Evolutionary conservation across 2,888 invertebrate genomes (phyloP).

Genomic region (Phrixothrix hirtus): DNA sequence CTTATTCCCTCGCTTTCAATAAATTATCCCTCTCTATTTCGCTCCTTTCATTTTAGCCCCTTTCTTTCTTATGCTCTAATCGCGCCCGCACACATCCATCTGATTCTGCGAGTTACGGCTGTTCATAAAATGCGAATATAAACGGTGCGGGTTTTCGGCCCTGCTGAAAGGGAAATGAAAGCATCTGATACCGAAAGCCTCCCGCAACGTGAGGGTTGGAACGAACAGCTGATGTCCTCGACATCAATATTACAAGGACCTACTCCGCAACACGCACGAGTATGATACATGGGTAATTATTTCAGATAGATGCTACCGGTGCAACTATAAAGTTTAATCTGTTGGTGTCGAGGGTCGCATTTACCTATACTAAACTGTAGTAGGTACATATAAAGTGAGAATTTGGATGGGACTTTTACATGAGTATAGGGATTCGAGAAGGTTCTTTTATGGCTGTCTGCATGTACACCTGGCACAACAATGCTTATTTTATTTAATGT

Average conservation of each 20-base stretch:
- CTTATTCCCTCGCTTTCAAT: slow-evolving; percentile 22
- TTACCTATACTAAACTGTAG: slow-evolving; percentile 33
- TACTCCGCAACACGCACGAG: slow-evolving; percentile 35
- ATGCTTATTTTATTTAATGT: slow-evolving; percentile 8
- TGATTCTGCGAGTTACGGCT: slow-evolving; percentile 36
- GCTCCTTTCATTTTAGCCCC: slow-evolving; percentile 10
- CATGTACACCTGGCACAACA: slow-evolving; percentile 1
- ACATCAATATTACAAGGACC: slow-evolving; percentile 44
- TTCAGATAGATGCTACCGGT: slow-evolving; percentile 43
- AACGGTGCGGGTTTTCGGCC: slow-evolving; percentile 32
- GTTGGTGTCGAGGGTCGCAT: slow-evolving; percentile 39
- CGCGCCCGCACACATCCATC: slow-evolving; percentile 34
- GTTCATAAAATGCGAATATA: slow-evolving; percentile 39
- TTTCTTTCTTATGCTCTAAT: slow-evolving; percentile 22
- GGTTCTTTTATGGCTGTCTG: slow-evolving; percentile 24
- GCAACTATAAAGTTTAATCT: slow-evolving; percentile 46
- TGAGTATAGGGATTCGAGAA: slow-evolving; percentile 21
- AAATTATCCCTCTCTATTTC: slow-evolving; percentile 23
- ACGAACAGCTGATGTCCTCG: slow-evolving; percentile 41
- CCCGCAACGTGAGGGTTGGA: slow-evolving; percentile 19
- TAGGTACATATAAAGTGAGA: slow-evolving; percentile 30
- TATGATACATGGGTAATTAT: slow-evolving; percentile 49
- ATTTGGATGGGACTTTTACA: slow-evolving; percentile 29
- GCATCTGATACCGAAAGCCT: slow-evolving; percentile 34
- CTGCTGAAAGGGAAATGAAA: slow-evolving; percentile 30